Conservation (phyloP, 1,140 invertebrate genomes). For the Caenorhabditis brenneri region DNA sequence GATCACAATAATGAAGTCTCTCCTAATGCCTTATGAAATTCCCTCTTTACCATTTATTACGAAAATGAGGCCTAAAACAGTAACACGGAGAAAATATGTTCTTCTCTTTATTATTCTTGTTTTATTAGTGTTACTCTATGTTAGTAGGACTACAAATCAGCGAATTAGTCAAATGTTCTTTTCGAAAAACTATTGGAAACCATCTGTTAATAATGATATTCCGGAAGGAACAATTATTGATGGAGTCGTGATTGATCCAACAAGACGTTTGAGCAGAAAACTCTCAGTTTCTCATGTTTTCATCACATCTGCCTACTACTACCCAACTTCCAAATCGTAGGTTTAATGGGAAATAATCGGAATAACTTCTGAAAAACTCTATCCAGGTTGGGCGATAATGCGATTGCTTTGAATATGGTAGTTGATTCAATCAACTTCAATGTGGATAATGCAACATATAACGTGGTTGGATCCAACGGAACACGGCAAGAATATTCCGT, state of each 20-base stretch:
- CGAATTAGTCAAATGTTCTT: neutral
- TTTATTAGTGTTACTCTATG: neutral
- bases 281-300: slow-evolving; percentile 26
- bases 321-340: slow-evolving; percentile 35
- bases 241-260: neutral
- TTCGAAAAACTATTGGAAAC: neutral
- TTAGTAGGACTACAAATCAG: neutral
- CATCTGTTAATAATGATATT: neutral
- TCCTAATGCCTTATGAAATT: neutral
- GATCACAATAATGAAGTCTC: neutral
- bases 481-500: neutral
- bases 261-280: neutral
- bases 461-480: neutral
- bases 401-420: neutral
- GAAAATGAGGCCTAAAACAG: neutral
- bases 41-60: neutral
- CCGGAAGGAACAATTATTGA: neutral
- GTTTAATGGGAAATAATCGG: neutral
- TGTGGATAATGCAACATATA: neutral
- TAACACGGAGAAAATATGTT: neutral
- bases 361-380: neutral
- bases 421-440: slow-evolving; percentile 3
- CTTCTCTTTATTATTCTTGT: neutral
- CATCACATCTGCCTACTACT: slow-evolving; percentile 24
- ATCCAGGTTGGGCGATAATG: slow-evolving; percentile 1